Evolutionary conservation across 92 coral and sea anemone genomes (phyloP), one percentile per base, ranked within the genome.

Genomic region (Porites lobata): DNA sequence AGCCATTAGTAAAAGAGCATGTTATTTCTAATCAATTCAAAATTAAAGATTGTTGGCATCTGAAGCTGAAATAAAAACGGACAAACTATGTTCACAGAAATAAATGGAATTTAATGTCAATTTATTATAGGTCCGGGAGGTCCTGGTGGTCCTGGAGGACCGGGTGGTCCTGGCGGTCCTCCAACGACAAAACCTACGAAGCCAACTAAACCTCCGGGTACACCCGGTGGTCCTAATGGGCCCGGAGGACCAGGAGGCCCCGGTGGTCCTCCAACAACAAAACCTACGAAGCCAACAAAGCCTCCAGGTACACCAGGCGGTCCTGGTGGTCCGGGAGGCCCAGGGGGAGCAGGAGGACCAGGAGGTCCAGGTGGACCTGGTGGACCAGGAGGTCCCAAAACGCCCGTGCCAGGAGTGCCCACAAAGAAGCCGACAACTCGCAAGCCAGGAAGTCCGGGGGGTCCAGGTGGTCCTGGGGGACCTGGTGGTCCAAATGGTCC

Each of bases 281-380:
- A 47, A 52, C 90, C 24, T 78, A 56, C 61, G 11, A 56, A 56
- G 13, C 61, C 61, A 56, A 62, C 47, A 26, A 54, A 78, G 59
- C 80, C 43, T 26, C 95, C 98, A 29, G 94, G 90, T 57, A 83
- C 80, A 52, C 98, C 96, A 57, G 93, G 93, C 6, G 94, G 94
- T 0, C 98, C 98, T 1, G 94, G 96, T 50, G 94, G 93, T 10
- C 95, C 96, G 6, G 89, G 91, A 11, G 95, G 93, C 1, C 97
- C 97, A 1, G 98, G 98, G 8, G 92, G 96, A 0, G 90, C 94
- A 5, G 93, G 93, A 24, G 96, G 94, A 0, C 98, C 96, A 18
- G 96, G 94, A 2, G 96, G 98, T 1, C 96, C 98, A 5, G 94
- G 94, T 61, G 98, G 98, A 0, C 96, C 98, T 3, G 98, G 98